A percentile compares a stretch with the other conserved stretches of the same genome.
Conservation (phyloP, 2,113 vertebrate species). For the Vulpes vulpes region DNA sequence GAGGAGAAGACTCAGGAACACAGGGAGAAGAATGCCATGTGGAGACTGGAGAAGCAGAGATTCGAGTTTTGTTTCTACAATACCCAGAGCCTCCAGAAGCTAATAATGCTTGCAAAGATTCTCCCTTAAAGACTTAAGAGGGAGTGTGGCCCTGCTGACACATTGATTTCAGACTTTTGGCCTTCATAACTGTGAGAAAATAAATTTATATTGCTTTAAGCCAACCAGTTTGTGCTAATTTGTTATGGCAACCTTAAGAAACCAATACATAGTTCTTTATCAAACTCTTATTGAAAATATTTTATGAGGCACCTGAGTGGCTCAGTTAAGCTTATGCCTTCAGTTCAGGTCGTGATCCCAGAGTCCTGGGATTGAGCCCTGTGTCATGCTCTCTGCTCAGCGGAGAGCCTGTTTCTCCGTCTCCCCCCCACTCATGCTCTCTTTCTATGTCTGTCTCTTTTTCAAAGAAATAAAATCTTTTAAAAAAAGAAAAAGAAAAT, state of each 20-base stretch:
- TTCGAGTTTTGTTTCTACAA: neutral
- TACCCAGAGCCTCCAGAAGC: neutral
- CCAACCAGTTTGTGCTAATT: neutral
- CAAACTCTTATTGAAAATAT: neutral
- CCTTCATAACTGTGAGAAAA: neutral
- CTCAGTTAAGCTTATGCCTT: no score
- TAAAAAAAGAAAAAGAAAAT: no score
- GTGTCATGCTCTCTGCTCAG: no score
- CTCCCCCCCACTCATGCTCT: no score
- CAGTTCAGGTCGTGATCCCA: no score
- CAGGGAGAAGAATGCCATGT: neutral
- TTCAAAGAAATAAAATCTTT: no score
- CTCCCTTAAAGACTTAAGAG: neutral
- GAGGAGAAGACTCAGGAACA: neutral
- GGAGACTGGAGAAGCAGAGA: neutral
- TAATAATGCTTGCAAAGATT: neutral
- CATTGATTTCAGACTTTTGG: neutral
- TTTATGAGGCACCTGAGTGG: neutral
- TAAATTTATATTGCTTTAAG: conserved; percentile 16
- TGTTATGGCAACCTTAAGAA: neutral
- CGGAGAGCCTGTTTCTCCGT: no score
- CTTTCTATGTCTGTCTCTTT: no score
- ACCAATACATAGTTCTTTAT: neutral
- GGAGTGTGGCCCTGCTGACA: neutral
- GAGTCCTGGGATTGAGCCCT: no score